A percentile compares a stretch with the other conserved stretches of the same genome.
phyloP scores from a whole-genome alignment of 2,888 invertebrate species.

The Chymomyza amoena region DNA sequence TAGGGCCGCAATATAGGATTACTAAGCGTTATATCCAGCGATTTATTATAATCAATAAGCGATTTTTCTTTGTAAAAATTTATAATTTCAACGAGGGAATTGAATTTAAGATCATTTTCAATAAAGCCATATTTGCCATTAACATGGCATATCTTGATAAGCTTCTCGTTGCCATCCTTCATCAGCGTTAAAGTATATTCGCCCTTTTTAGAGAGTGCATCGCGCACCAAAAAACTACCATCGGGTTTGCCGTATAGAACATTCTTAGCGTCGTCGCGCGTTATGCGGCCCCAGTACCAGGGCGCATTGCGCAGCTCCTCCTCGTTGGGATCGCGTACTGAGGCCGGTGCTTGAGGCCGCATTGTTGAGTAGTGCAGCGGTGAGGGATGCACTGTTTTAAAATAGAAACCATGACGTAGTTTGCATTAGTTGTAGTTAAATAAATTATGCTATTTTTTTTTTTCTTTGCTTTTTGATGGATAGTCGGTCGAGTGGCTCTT shows the following conservation, averaged over 20 bases:
- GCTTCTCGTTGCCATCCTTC: conserved; percentile 96
- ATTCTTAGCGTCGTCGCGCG: conserved; percentile 95
- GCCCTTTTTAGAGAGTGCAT: conserved; percentile 96
- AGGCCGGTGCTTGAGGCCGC: conserved; percentile 73
- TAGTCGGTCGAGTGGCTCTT: neutral
- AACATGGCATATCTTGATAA: conserved; percentile 95
- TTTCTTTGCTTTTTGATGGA: neutral
- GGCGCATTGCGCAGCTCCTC: conserved; percentile 80
- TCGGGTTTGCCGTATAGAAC: conserved; percentile 93
- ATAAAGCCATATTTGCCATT: conserved; percentile 97
- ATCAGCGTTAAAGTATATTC: conserved; percentile 97
- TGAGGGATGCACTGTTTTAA: conserved; percentile 64
- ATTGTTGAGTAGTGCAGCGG: conserved; percentile 75
- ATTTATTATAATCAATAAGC: conserved; percentile 94
- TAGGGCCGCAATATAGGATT: conserved; percentile 90
- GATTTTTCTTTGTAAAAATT: conserved; percentile 92
- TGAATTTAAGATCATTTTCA: conserved; percentile 84
- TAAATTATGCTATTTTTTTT: neutral
- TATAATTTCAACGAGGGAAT: conserved; percentile 92
- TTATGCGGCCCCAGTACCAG: conserved; percentile 98
- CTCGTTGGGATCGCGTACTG: conserved; percentile 62
- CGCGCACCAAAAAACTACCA: conserved; percentile 97
- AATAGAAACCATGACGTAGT: neutral
- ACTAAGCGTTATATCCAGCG: conserved; percentile 92
- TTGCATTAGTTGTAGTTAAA: neutral